Base-by-base conservation (phyloP, 2,888 invertebrate species). In the Pedicia rivosa region DNA sequence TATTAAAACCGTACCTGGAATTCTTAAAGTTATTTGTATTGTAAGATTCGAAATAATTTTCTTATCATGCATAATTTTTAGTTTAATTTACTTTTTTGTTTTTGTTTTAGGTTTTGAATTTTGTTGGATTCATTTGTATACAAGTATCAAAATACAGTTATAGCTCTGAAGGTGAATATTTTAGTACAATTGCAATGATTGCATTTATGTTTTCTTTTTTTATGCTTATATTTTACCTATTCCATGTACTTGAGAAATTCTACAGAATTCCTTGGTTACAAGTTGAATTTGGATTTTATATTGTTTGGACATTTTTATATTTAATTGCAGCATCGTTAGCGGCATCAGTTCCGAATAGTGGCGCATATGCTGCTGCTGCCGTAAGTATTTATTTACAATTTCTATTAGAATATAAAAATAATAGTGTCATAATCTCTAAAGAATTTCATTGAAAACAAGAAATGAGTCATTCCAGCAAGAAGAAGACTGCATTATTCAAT, bases 181-280 rank as follows among this genome's bases (percentile, higher is more conserved):
- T 80, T 63, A 75, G 74, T 53, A 75, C 77, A 50, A 74, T 88
- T 36, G 67, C 87, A 1, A 81, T 86, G 76, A 71, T 72, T 13
- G 88, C 79, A 13, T 81, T 91, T 57, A 86, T 86, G 80, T 76
- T 83, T 52, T 83, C 84, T 5, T 75, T 77, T 25, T 74, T 83
- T 44, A 62, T 90, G 36, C 66, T 90, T 12, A 70, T 73, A 2
- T 67, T 86, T 40, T 91, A 90, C 56, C 55, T 87, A 42, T 84
- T 88, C 61, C 88, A 90, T 55, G 67, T 88, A 17, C 69, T 90
- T 42, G 90, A 90, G 62, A 81, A 79, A 57, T 74, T 81, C 54
- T 78, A 76, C 56, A 77, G 72, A 60, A 77, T 90, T 48, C 88
- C 88, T 3, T 90, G 90, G 88, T 62, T 88, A 40, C 78, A 76